phyloP scores from a whole-genome alignment of 1,140 invertebrate species.

The Drosophila setifemur region DNA sequence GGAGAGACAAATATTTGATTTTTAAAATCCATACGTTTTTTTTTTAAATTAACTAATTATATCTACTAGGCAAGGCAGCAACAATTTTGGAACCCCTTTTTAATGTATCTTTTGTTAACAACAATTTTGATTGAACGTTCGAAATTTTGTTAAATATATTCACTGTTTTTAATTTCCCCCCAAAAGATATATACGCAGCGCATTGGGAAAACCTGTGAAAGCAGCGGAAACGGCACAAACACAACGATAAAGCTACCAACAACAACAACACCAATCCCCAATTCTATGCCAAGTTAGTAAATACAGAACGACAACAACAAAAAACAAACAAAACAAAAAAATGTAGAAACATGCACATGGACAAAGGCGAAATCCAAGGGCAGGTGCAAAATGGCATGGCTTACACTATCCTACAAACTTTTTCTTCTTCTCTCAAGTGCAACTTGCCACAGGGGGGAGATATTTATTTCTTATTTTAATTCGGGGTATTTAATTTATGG shows the following conservation, averaged over 20 bases:
- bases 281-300: conserved; percentile 1
- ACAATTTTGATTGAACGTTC: no score
- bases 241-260: conserved; percentile 1
- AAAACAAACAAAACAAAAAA: no score
- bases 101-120: no score
- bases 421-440: no score
- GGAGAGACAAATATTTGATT: background rate
- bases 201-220: background rate
- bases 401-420: no score
- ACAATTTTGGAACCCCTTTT: no score
- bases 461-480: no score
- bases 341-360: conserved; percentile 5
- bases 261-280: background rate
- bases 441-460: no score
- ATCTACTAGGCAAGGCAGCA: background rate
- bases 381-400: background rate
- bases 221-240: background rate
- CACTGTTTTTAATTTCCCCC: no score
- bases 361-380: background rate
- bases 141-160: no score
- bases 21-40: conserved; percentile 6
- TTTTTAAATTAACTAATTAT: background rate
- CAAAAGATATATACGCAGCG: no score
- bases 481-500: no score
- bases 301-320: background rate